Evolutionary conservation across 2,797 vertebrate genomes (phyloP), one percentile per base, ranked within the genome.

Genomic region (Neomorphus geoffroyi): DNA sequence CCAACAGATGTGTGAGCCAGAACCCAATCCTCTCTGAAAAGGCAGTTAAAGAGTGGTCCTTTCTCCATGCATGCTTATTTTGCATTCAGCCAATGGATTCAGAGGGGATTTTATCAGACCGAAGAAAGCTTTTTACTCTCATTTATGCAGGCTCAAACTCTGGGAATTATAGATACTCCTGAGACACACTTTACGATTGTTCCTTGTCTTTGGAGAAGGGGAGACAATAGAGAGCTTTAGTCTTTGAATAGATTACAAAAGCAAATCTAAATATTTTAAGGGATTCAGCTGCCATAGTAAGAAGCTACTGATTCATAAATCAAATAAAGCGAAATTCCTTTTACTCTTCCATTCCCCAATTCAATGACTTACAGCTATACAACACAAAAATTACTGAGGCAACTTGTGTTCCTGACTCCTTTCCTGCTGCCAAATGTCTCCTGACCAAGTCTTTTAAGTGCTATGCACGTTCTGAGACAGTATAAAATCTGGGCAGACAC

Each of bases 191-290:
- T 94, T 88, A 86, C 89, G 91, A 92, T 93, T 95, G 85, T 80
- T 92, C 79, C 73, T 89, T 94, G 89, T 94, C 94, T 94, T 91
- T 92, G 70, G 89, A 91, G 94, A 89, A 80, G 35, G 27, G 74
- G 54, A 92, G 75, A 97, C 85, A 96, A 96, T 83, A 79, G 69
- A 93, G 53, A 91, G 78, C 66, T 94, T 94, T 75, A 87, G 91
- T 83, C 88, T 97, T 96, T 95, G 90, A 96, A 83, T 86, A 93
- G 91, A 96, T 96, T 93, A 93, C 88, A 93, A 90, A 96, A 94
- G 60, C 39, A 88, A 92, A 94, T 81, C 77, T 92, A 95, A 96
- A 95, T 94, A 96, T 93, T 94, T 95, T 94, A 93, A 86, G 90
- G 66, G 67, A 90, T 90, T 96, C 18, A 0, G 32, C 81, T 86